These are phyloP conservation scores for Digitonthophagus gazella DNA, from an alignment of 2,888 invertebrate genomes.

Conservation along the genomic window DNA sequence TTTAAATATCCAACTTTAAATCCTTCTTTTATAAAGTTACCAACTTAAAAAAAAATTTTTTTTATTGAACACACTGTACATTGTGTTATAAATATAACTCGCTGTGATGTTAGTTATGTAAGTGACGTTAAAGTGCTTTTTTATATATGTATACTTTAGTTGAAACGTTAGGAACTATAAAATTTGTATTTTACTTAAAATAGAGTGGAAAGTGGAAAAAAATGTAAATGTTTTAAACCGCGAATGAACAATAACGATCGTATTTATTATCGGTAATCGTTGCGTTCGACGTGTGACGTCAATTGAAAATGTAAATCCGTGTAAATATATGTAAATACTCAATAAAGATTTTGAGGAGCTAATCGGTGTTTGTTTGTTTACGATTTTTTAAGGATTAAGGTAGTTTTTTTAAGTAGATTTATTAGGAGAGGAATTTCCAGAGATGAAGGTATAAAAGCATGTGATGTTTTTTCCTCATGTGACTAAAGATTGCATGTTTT, in stretches of 20 bases:
- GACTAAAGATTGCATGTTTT: not conserved
- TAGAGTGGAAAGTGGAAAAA: not conserved
- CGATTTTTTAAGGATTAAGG: not conserved
- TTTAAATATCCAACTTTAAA: no score
- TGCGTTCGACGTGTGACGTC: not conserved
- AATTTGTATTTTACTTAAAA: not conserved
- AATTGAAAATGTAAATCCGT: not conserved
- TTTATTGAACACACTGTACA: no score
- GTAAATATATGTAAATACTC: conserved; percentile 18
- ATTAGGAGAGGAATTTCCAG: not conserved
- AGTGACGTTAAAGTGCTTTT: not conserved
- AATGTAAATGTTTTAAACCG: not conserved
- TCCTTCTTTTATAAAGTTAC: no score
- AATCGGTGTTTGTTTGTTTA: not conserved
- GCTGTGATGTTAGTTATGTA: not conserved
- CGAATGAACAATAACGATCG: not conserved
- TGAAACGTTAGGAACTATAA: no score
- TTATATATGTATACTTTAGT: no score
- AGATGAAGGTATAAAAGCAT: not conserved
- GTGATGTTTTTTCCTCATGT: not conserved
- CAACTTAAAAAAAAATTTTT: no score
- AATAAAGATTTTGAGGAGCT: conserved; percentile 2
- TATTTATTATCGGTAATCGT: not conserved
- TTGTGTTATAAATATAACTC: not conserved
- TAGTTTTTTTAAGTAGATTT: not conserved